Conservation (phyloP, 1,140 invertebrate species). For the Zaprionus camerounensis region DNA sequence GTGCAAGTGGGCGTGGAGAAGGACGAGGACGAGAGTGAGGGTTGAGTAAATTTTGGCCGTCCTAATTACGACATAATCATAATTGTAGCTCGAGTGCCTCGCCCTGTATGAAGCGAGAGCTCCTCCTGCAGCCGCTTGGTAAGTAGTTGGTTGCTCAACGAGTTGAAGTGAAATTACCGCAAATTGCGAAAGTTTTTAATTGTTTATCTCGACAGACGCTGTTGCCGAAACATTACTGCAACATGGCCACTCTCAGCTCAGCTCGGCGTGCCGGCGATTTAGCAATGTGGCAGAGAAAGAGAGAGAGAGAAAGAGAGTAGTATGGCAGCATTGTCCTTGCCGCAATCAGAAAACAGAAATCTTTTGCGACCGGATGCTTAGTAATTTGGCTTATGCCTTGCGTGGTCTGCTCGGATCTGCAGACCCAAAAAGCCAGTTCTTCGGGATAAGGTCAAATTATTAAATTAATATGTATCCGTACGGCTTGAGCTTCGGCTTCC, state of each 20-base stretch:
- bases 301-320: no score
- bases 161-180: conserved; percentile 75
- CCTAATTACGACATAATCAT: conserved; percentile 42
- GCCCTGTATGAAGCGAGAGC: conserved; percentile 17
- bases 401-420: conserved; percentile 13
- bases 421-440: background rate
- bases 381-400: conserved; percentile 49
- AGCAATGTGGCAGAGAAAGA: background rate
- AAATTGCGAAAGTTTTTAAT: conserved; percentile 83
- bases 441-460: conserved; percentile 78
- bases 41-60: conserved; percentile 3
- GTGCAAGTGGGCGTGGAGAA: background rate
- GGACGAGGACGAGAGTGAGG: background rate
- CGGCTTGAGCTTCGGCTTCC: conserved; percentile 67
- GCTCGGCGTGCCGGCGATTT: background rate
- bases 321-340: conserved; percentile 60
- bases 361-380: conserved; percentile 65
- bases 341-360: conserved; percentile 76
- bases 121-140: conserved; percentile 28
- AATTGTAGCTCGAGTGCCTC: conserved; percentile 27
- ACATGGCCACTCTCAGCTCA: conserved; percentile 47
- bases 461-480: conserved; percentile 82
- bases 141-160: conserved; percentile 22
- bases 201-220: conserved; percentile 68
- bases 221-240: conserved; percentile 72